A percentile compares a stretch with the other conserved stretches of the same genome.
Evolutionary conservation across 2,888 invertebrate genomes (phyloP).

Genomic region (Eurytoma californica): DNA sequence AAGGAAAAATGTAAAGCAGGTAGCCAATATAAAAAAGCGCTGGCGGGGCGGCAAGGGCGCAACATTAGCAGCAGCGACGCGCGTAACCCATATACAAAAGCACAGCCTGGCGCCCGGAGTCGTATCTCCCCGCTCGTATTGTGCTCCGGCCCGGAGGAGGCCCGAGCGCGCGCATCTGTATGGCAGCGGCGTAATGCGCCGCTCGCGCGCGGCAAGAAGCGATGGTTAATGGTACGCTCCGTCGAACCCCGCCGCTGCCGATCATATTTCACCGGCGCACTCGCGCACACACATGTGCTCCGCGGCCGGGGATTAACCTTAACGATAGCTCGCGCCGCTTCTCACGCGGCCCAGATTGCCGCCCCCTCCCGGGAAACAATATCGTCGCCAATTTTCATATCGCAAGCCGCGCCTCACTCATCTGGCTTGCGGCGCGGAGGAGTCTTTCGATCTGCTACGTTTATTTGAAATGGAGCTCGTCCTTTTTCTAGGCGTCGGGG

Average conservation of each 20-base stretch:
- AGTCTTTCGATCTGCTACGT: neutral
- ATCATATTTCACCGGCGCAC: slow-evolving; percentile 41
- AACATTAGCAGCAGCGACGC: slow-evolving; percentile 36
- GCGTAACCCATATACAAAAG: neutral
- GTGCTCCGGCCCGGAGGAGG: neutral
- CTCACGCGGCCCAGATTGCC: slow-evolving; percentile 27
- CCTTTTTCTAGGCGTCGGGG: neutral
- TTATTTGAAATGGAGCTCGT: neutral
- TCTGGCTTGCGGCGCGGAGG: neutral
- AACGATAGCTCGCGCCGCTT: slow-evolving; percentile 26
- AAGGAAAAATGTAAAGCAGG: slow-evolving; percentile 34
- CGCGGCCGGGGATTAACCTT: slow-evolving; percentile 35
- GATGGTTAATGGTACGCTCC: slow-evolving; percentile 37
- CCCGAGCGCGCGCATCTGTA: neutral
- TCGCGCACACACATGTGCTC: neutral
- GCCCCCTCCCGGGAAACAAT: slow-evolving; percentile 30
- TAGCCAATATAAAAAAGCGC: slow-evolving; percentile 22
- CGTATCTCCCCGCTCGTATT: neutral
- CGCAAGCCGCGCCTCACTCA: slow-evolving; percentile 11
- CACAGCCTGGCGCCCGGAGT: no score
- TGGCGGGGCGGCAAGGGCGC: neutral
- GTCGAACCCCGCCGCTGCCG: neutral
- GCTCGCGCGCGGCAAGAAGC: slow-evolving; percentile 12
- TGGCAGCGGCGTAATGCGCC: neutral
- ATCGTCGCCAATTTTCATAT: slow-evolving; percentile 46